These are phyloP conservation scores for Champsocephalus gunnari DNA, from an alignment of 2,797 vertebrate genomes.

Conservation along the genomic window DNA sequence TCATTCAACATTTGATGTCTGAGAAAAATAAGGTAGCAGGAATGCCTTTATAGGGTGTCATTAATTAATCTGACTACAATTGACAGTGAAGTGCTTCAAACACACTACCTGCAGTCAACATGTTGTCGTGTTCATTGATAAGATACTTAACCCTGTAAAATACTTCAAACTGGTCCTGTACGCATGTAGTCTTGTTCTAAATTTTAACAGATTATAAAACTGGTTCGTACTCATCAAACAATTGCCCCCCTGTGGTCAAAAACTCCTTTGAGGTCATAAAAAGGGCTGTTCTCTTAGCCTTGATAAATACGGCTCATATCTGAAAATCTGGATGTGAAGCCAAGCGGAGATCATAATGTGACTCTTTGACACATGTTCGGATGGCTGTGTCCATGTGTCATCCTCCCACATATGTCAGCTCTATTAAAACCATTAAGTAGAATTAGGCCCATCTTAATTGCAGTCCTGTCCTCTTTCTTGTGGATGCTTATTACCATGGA, in stretches of 20 bases:
- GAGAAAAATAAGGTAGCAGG: no score
- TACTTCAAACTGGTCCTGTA: no score
- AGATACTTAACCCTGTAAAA: no score
- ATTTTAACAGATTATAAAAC: neutral
- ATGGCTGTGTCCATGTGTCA: neutral
- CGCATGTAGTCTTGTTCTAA: neutral
- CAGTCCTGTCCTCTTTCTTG: slow-evolving; percentile 43
- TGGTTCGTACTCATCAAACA: neutral
- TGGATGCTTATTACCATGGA: slow-evolving; percentile 61
- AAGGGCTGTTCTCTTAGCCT: neutral
- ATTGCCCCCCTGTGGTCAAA: neutral
- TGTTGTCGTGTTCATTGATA: no score
- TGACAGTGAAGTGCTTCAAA: no score
- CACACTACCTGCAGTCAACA: no score
- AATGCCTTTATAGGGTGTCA: no score
- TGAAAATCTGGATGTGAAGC: neutral
- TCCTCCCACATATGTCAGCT: slow-evolving; percentile 20
- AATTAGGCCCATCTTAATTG: slow-evolving; percentile 47
- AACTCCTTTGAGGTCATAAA: neutral
- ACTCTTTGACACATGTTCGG: neutral
- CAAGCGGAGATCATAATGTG: neutral
- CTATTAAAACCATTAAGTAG: slow-evolving; percentile 40
- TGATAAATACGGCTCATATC: neutral
- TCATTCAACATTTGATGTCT: no score
- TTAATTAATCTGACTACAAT: no score